Base-by-base conservation (phyloP, 2,113 vertebrate species). In the Petromus typicus region DNA sequence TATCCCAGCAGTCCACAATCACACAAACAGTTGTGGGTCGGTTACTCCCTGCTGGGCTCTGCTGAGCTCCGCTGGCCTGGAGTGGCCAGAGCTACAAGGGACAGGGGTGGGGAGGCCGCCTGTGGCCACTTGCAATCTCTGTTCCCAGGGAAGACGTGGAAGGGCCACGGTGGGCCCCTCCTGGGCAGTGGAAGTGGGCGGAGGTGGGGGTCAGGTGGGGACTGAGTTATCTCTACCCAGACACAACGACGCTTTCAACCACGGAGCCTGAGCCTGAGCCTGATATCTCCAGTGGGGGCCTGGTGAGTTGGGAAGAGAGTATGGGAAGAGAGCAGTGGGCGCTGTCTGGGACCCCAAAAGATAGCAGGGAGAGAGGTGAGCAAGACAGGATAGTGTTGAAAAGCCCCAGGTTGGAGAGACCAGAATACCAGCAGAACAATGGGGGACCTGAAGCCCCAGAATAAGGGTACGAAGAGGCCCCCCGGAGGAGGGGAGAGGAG, bases 241-340 rank as follows among this genome's bases (percentile, higher is more conserved):
- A n/a, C 48, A 9, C n/a, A 7, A 10, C 59, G 88, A 66, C 34
- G 6, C 0, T 0, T 1, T 2, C 7, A 18, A 17, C 56, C 56
- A 5, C 56, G 56, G 17, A 16, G 56, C 56, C 14, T 6, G 23
- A 59, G 57, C 57, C 57, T 57, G 56, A 17, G 54, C 54, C 14
- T 17, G 20, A 57, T 25, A 43, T 30, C 25, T 7, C 67, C 57
- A 0, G 5, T 75, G 95, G 87, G 63, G 78, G 56, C 75, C 89
- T 97, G 97, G 97, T 98, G 94, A 97, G 97, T 96, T 69, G 90
- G 51, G 51, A 45, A n/a, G 25, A 43, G 1, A 34, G 2, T 7
- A 23, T 64, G 56, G 59, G 66, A 76, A 25, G 30, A 66, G 34
- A 37, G 82, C 3, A 9, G n/a, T 11, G 32, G 73, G 17, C 83